phyloP scores from a whole-genome alignment of 2,797 vertebrate genomes.

The Eulemur coronatus region DNA sequence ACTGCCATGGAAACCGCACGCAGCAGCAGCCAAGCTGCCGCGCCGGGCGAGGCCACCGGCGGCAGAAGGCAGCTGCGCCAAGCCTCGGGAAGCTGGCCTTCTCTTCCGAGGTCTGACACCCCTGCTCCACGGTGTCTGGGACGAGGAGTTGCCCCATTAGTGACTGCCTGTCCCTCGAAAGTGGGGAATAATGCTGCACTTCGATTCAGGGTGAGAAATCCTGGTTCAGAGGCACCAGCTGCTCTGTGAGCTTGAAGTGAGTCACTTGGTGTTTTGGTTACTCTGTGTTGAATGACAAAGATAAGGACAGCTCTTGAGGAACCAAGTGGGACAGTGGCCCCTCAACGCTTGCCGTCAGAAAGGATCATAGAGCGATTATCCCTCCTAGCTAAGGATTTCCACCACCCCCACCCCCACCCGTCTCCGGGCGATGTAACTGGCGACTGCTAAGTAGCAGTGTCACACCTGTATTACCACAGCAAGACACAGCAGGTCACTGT shows the following conservation, averaged over 20 bases:
- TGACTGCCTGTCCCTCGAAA: not conserved
- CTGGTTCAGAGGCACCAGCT: not conserved
- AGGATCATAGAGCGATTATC: not conserved
- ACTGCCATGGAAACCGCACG: constrained; percentile 59
- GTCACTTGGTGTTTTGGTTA: not conserved
- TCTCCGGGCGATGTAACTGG: not conserved
- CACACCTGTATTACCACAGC: not conserved
- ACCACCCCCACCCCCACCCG: not conserved
- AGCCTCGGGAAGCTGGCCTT: not conserved
- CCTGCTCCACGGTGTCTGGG: not conserved
- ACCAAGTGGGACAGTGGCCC: not conserved
- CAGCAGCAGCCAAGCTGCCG: not conserved
- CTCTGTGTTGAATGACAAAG: not conserved
- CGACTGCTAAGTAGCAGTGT: not conserved
- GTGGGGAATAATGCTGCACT: not conserved
- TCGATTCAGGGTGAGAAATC: not conserved
- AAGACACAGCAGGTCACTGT: not conserved
- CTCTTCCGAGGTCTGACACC: not conserved
- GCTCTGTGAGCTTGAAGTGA: not conserved
- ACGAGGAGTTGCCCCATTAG: not conserved
- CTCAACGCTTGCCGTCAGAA: not conserved
- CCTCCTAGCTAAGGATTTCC: not conserved
- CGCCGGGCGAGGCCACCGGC: not conserved
- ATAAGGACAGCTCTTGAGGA: not conserved
- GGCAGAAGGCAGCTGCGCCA: not conserved